Base-by-base conservation (phyloP, 2,888 invertebrate species). In the Synanthedon andrenaeformis region DNA sequence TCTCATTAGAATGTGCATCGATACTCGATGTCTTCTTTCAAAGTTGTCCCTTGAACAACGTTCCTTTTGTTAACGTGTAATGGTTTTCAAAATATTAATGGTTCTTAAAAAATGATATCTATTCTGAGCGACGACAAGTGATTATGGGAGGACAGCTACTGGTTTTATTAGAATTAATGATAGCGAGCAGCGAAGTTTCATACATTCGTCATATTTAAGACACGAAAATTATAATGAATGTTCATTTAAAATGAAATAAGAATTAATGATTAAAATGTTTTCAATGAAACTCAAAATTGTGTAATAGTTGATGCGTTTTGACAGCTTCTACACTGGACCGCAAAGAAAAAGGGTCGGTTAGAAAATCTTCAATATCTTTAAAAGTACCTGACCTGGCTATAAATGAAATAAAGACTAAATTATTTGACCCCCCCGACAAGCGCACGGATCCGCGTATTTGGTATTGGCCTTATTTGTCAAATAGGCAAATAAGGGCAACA, bases 1-100 rank as follows among this genome's bases (percentile, higher is more conserved):
- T 60, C 64, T 67, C 66, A 69, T 71, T 70, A 65, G 65, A 67
- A 64, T 66, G 59, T 58, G 63, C 64, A 57, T 60, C 63, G 60
- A 65, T 62, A 66, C 62, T 62, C 61, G 57, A 67, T 55, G 63
- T 67, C 65, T 63, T 63, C 63, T 63, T 67, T 60, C 55, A 55
- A 59, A 41, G 35, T 14, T 59, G 58, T 58, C 59, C 62, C 61
- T 62, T 54, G 53, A 57, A 57, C 51, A 56, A 55, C 58, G 55
- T 58, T 58, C 63, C 63, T 62, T 66, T 67, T 62, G 66, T 68
- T 57, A 52, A 55, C 60, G 62, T 63, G 62, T 65, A 61, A 63
- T 58, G 63, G 58, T 58, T 62, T 42, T 62, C 60, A 62, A 59
- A 60, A 66, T 63, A 65, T 62, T 59, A 64, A 65, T 60, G 56